Evolutionary conservation across 1,140 invertebrate genomes (phyloP).

Genomic region (Drosophila pandora): DNA sequence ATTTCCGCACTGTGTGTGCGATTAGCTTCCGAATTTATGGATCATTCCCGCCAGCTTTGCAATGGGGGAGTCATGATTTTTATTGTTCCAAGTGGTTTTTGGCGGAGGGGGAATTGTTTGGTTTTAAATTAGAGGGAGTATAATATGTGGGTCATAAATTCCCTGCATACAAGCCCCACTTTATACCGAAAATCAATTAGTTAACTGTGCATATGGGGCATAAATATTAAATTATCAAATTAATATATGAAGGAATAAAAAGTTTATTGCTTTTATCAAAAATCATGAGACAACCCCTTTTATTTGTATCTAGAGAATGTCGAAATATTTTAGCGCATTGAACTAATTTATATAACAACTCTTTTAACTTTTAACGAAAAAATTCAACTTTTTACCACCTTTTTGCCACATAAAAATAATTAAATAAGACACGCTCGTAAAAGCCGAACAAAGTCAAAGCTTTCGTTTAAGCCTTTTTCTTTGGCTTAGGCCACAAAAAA

Average conservation of each 20-base stretch:
- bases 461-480: conserved; percentile 51
- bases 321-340: conserved; percentile 19
- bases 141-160: conserved; percentile 63
- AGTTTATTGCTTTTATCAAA: not conserved
- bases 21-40: conserved; percentile 74
- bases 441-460: conserved; percentile 22
- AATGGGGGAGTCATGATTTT: conserved; percentile 61
- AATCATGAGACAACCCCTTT: not conserved
- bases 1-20: conserved; percentile 61
- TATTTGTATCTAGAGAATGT: not conserved
- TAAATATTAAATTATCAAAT: too few species aligned
- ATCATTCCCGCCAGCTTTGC: conserved; percentile 27
- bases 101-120: not conserved
- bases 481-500: conserved; percentile 45
- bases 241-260: not conserved
- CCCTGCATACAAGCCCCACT: not conserved
- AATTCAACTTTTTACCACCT: conserved; percentile 49
- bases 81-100: conserved; percentile 49
- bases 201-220: not conserved
- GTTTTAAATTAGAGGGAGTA: not conserved
- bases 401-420: conserved; percentile 66
- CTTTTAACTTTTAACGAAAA: conserved; percentile 25
- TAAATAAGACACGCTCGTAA: conserved; percentile 70
- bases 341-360: conserved; percentile 56
- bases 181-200: conserved; percentile 11